Conservation (phyloP, 2,113 vertebrate species). For the Macaca mulatta region DNA sequence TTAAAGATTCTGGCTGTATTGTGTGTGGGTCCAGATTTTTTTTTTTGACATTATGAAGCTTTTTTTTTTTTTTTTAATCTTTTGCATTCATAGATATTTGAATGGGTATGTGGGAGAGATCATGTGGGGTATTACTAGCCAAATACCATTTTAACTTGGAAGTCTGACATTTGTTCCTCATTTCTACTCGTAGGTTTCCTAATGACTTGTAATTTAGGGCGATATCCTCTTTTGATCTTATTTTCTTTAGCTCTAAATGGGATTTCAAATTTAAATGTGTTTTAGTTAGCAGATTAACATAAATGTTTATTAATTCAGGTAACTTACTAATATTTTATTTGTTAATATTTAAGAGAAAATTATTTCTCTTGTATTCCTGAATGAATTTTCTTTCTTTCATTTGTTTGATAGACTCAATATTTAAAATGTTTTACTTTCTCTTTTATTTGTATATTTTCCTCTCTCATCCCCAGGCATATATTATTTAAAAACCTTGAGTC, state of each 20-base stretch:
- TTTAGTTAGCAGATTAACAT: not conserved
- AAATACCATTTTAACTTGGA: not conserved
- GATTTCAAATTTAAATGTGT: slow-evolving; percentile 38
- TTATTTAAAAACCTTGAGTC: slow-evolving; percentile 5
- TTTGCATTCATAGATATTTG: not conserved
- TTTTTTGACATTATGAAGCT: not conserved
- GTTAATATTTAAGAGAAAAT: not conserved
- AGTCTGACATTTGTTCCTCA: not conserved
- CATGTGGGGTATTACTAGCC: not conserved
- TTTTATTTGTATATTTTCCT: not conserved
- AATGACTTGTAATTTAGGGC: not conserved
- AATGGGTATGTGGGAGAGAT: not conserved
- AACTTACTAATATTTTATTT: not conserved
- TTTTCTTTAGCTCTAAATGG: slow-evolving; percentile 6
- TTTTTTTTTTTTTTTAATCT: not conserved
- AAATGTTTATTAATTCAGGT: not conserved
- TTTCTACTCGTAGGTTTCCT: slow-evolving; percentile 30
- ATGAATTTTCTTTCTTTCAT: slow-evolving; percentile 16
- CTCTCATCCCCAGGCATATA: not conserved
- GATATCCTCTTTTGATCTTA: not conserved
- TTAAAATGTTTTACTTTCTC: not conserved
- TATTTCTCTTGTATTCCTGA: not conserved
- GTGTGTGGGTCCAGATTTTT: not conserved
- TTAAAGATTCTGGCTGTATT: not conserved
- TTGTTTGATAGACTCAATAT: not conserved